A percentile compares a stretch with the other conserved stretches of the same genome.
Conservation (phyloP, 2,797 vertebrate species). For the Periophthalmus magnuspinnatus region DNA sequence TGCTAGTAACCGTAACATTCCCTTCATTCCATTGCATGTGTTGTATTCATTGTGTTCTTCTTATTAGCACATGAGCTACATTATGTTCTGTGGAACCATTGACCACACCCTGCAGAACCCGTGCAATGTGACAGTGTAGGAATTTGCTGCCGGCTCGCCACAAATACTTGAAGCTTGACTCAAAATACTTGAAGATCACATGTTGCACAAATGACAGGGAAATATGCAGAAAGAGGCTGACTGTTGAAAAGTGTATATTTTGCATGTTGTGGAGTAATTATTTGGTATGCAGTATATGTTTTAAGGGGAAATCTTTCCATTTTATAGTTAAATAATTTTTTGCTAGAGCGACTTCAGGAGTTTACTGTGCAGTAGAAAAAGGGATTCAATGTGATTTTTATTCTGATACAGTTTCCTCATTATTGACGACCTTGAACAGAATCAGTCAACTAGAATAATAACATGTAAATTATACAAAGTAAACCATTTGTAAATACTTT, state of each 20-base stretch:
- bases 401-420: no score
- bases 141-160: slow-evolving; percentile 73
- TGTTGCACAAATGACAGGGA: slow-evolving; percentile 44
- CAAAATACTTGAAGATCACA: slow-evolving; percentile 51
- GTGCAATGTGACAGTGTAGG: slow-evolving; percentile 67
- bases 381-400: no score
- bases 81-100: slow-evolving; percentile 24
- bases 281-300: background rate
- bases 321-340: no score
- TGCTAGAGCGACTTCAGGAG: background rate
- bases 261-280: background rate
- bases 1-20: background rate
- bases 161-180: slow-evolving; percentile 73
- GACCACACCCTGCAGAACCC: slow-evolving; percentile 62
- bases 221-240: slow-evolving; percentile 23
- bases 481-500: no score
- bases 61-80: slow-evolving; percentile 17
- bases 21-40: background rate
- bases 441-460: no score
- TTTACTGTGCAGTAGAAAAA: no score
- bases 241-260: slow-evolving; percentile 34
- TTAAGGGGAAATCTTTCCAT: background rate
- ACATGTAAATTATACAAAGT: no score
- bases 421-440: no score
- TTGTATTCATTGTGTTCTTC: slow-evolving; percentile 3